Base-by-base conservation (phyloP, 2,113 vertebrate species). In the Mungos mungo region DNA sequence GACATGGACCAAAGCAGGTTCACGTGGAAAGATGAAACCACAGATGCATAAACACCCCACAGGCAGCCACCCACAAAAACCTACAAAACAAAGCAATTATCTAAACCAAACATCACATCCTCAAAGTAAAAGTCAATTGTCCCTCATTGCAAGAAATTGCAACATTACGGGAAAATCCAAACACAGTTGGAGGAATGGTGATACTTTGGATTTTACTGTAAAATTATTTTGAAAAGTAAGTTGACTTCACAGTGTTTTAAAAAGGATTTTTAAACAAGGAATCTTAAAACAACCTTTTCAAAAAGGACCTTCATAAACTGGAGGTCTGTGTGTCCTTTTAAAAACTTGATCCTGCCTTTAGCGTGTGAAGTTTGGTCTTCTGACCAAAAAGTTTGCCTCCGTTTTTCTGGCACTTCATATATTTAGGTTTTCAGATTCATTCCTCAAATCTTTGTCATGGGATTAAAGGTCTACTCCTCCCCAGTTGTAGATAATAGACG, bases 171-270 rank as follows among this genome's bases (percentile, higher is more conserved):
- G 35, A 91, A 79, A 89, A 92, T 60, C 10, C 29, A 94, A 92
- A 77, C 47, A 93, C 35, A 80, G 14, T 41, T 31, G 31, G 16
- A 95, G 57, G 29, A 95, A 92, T 29, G 77, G 57, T 25, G 12
- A 83, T 65, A 54, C 31, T 79, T 45, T 47, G 9, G 27, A 52
- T 82, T 95, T 91, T 93, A 52, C 81, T 71, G 21, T 72, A 57
- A 80, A 74, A 94, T 29, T 54, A 25, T 93, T 96, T 93, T 72
- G 47, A 92, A 95, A 77, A 94, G 7, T 60, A 93, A 96, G 11
- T 41, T 86, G 18, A 19, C 63, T 60, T 84, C 38, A 60, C 5
- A 23, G 57, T 60, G 23, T 60, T 60, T 60, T 23, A 60, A 23
- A 23, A 60, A 60, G 21, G 57, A 60, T 60, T 60, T 60, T 60